Percentiles rank a stretch among this genome's conserved stretches.
Evolutionary conservation across 2,888 invertebrate species (phyloP).

Genomic region (Frankliniella intonsa): DNA sequence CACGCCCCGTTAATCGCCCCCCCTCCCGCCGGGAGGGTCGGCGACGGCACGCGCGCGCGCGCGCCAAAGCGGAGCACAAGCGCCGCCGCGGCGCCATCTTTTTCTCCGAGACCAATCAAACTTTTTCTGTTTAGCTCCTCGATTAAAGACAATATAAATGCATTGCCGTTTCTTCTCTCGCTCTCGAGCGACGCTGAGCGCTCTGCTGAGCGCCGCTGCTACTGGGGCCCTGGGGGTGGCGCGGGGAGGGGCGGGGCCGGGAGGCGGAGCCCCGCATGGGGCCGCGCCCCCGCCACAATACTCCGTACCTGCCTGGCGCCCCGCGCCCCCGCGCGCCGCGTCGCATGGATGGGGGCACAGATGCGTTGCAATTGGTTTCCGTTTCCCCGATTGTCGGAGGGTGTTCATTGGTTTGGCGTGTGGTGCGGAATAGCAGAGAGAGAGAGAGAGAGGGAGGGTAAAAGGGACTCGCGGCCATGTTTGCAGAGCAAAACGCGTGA

Average conservation of each 20-base stretch:
- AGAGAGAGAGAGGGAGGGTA: not conserved
- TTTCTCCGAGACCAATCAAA: not conserved
- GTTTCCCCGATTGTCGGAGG: not conserved
- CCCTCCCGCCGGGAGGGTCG: too few relatives aligned
- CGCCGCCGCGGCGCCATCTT: not conserved
- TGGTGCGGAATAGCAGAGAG: not conserved
- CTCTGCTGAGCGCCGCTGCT: not conserved
- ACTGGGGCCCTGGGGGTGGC: not conserved
- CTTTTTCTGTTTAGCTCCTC: slow-evolving; percentile 25
- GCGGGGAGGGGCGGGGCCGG: not conserved
- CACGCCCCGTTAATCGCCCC: not conserved
- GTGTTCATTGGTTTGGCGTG: slow-evolving; percentile 10
- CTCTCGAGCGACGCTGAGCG: not conserved
- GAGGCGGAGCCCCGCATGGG: not conserved
- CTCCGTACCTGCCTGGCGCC: not conserved
- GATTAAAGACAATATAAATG: slow-evolving; percentile 27
- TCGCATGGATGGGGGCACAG: not conserved
- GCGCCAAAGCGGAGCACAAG: too few relatives aligned
- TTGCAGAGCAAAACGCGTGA: too few relatives aligned
- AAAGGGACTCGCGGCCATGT: too few relatives aligned
- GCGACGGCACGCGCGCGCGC: too few relatives aligned
- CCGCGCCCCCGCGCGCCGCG: not conserved
- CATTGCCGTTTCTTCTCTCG: slow-evolving; percentile 6
- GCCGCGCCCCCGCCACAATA: not conserved
- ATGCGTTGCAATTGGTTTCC: slow-evolving; percentile 8